These are phyloP conservation scores for Xiphydria camelus DNA, from an alignment of 2,888 invertebrate species.

Conservation along the genomic window DNA sequence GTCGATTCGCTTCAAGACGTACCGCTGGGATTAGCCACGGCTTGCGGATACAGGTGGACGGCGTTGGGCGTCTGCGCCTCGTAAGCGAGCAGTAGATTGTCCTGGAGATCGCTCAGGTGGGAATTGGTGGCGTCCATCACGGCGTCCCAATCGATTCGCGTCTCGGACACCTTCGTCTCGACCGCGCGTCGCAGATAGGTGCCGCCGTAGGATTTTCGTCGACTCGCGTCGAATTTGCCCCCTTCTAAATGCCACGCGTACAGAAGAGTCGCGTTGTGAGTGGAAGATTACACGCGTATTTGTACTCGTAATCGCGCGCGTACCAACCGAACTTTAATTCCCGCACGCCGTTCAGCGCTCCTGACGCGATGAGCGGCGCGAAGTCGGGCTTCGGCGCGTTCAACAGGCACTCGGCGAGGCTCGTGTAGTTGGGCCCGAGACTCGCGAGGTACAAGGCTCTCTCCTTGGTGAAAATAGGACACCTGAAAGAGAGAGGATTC, in stretches of 20 bases:
- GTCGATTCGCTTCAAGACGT: slow-evolving; percentile 14
- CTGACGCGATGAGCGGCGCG: slow-evolving; percentile 48
- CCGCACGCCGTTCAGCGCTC: slow-evolving; percentile 46
- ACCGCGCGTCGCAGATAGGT: slow-evolving; percentile 43
- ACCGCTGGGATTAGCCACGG: slow-evolving; percentile 54
- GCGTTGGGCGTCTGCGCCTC: slow-evolving; percentile 67
- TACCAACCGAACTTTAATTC: slow-evolving; percentile 53
- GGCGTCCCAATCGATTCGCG: slow-evolving; percentile 66
- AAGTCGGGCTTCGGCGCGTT: slow-evolving; percentile 52
- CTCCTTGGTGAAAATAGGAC: slow-evolving; percentile 61
- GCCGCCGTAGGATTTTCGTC: slow-evolving; percentile 49
- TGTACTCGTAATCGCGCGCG: too few species aligned
- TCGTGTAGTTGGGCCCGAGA: slow-evolving; percentile 60
- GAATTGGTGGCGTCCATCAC: slow-evolving; percentile 62
- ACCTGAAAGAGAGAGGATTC: slow-evolving; percentile 42
- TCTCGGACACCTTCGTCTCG: slow-evolving; percentile 48
- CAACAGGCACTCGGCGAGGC: slow-evolving; percentile 57
- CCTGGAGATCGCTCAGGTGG: slow-evolving; percentile 64
- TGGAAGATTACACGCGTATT: too few species aligned
- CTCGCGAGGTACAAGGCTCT: slow-evolving; percentile 64
- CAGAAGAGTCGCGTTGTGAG: too few species aligned
- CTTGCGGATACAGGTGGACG: slow-evolving; percentile 59
- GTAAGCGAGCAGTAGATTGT: slow-evolving; percentile 65
- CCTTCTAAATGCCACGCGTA: too few species aligned
- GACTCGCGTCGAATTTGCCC: slow-evolving; percentile 44